Base-by-base conservation (phyloP, 2,888 invertebrate species). In the Phoenoteleia sp. region DNA sequence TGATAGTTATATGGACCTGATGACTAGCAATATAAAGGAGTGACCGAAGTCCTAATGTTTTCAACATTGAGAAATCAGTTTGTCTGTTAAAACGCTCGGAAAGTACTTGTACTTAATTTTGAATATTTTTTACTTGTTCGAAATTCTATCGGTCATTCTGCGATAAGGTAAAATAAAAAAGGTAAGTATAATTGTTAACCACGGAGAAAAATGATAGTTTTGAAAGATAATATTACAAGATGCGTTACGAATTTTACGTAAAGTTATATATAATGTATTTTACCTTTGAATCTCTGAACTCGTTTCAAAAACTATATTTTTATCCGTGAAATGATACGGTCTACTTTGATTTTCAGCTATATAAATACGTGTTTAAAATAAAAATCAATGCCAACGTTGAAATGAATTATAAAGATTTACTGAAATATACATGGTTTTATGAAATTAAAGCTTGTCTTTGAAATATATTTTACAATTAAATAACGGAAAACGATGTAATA, bases 1-100 rank as follows among this genome's bases (percentile, higher is more conserved):
- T 29, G 36, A 67, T 67, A 77, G 77, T 77, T 77, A 60, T 60
- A 77, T 52, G 77, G 69, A 77, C 60, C 77, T 77, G 77, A 77
- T 52, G 42, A 77, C 42, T 77, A 77, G 77, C 77, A 77, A 77
- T 77, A 77, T 69, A 62, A 39, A 60, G 60, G 39, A 69, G 17
- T 67, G 67, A 19, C 60, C 60, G 56, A 76, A 62, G n/a, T 33
- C 15, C 3, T 33, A 71, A 33, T 58, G 33, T 23, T 71, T 58
- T 21, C 42, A 39, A n/a, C 7, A 13, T 13, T 1, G n/a, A 39
- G 3, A 39, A n/a, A 3, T 39, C 13, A 39, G 2, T 39, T 36
- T 9, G 15, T 27, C 19, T 21, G 21, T 21, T 36, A 13, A 13
- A 2, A 39, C n/a, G 2, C n/a, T 39, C 2, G 3, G 47, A 47